A percentile compares a stretch with the other conserved stretches of the same genome.
These are phyloP conservation scores for Phengaris alcon DNA, from an alignment of 2,888 invertebrate species.

Conservation along the genomic window DNA sequence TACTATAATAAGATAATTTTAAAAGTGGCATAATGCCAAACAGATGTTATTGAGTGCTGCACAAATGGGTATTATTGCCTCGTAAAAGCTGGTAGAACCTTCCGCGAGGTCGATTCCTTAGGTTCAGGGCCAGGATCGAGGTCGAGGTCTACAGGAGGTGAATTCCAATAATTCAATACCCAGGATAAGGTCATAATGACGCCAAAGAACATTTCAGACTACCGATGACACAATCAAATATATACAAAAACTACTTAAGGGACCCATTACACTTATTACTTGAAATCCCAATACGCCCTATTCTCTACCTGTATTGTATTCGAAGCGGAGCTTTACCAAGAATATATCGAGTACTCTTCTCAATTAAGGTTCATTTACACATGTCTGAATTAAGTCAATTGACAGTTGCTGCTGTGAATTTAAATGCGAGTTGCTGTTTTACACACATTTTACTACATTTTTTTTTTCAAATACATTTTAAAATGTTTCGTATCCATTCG, in stretches of 20 bases:
- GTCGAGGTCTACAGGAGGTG: background rate
- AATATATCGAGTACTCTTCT: constrained; percentile 9
- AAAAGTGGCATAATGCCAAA: background rate
- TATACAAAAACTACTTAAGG: constrained; percentile 3
- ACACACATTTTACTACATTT: background rate
- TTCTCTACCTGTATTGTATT: background rate
- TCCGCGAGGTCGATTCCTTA: constrained; percentile 2
- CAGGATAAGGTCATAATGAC: background rate
- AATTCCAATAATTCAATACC: background rate
- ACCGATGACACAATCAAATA: background rate
- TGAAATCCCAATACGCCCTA: background rate
- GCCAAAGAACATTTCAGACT: background rate
- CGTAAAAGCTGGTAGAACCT: constrained; percentile 14
- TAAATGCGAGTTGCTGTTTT: background rate
- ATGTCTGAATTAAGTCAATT: background rate
- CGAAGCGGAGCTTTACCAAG: background rate
- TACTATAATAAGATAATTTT: too few relatives aligned
- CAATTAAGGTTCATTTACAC: constrained; percentile 13
- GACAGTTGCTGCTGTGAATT: background rate
- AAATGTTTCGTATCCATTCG: too few relatives aligned
- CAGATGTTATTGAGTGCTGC: background rate
- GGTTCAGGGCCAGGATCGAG: background rate
- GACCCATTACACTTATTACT: constrained; percentile 11
- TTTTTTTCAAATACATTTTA: too few relatives aligned
- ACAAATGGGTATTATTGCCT: constrained; percentile 2